Evolutionary conservation across 2,113 vertebrate species (phyloP).

Genomic region (Fregetta grallaria): DNA sequence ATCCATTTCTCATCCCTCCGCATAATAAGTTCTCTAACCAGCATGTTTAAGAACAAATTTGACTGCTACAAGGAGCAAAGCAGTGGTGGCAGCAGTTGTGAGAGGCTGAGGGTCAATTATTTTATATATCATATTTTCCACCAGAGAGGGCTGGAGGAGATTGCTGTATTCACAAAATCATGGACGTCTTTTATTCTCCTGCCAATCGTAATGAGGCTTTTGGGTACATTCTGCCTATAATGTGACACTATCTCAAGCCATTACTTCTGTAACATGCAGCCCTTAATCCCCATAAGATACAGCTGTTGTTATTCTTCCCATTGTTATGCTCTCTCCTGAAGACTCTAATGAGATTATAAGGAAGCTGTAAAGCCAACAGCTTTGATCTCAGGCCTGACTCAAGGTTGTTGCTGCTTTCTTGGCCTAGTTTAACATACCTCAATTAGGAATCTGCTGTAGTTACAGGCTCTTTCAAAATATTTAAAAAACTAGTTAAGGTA

Average conservation of each 20-base stretch:
- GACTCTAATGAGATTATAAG: conserved; percentile 38
- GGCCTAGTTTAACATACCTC: neutral
- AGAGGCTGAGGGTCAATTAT: conserved; percentile 32
- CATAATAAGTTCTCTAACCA: neutral
- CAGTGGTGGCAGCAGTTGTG: neutral
- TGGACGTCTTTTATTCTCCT: conserved; percentile 16
- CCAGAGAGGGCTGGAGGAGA: neutral
- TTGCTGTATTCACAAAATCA: neutral
- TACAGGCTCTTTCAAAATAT: neutral
- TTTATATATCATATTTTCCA: conserved; percentile 22
- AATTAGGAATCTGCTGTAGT: neutral
- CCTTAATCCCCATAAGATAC: conserved; percentile 33
- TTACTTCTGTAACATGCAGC: neutral
- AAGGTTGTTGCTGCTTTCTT: neutral
- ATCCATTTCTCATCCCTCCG: neutral
- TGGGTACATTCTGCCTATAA: neutral
- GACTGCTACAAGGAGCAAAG: conserved; percentile 1
- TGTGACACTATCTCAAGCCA: neutral
- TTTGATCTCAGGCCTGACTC: conserved; percentile 25
- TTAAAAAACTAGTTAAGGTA: neutral
- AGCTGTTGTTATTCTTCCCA: neutral
- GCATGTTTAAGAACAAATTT: conserved; percentile 5
- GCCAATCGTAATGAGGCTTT: neutral
- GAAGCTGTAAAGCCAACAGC: conserved; percentile 4
- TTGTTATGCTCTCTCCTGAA: conserved; percentile 8